Percentiles rank a stretch among this genome's conserved stretches.
Conservation (phyloP, 2,888 invertebrate species). For the Caenorhabditis sp. region DNA sequence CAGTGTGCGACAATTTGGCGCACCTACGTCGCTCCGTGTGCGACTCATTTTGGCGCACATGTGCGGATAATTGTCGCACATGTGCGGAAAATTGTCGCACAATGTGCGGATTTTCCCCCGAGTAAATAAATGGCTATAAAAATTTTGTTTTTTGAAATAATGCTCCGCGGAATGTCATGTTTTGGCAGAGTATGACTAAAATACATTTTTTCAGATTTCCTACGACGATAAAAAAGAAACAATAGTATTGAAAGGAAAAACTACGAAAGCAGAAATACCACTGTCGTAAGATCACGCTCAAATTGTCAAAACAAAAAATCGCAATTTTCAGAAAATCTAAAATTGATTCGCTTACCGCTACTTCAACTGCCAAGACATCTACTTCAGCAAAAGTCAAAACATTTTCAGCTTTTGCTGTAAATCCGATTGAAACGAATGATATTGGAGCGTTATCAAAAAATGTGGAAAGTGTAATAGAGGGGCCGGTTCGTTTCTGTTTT, state of each 20-base stretch:
- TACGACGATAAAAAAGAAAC: conserved; percentile 20
- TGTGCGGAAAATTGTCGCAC: too few species aligned
- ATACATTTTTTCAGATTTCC: conserved; percentile 9
- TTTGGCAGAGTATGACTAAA: neutral
- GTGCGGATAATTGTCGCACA: too few species aligned
- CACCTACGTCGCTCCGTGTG: too few species aligned
- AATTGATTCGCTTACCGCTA: conserved; percentile 35
- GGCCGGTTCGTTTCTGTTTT: conserved; percentile 14
- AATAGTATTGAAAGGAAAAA: conserved; percentile 20
- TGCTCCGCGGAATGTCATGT: neutral
- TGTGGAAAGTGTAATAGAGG: conserved; percentile 25
- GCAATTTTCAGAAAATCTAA: conserved; percentile 43
- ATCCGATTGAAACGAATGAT: conserved; percentile 25
- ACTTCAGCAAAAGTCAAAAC: conserved; percentile 20
- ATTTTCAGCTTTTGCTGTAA: conserved; percentile 28
- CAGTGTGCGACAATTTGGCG: too few species aligned
- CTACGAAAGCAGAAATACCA: conserved; percentile 26
- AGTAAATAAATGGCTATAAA: too few species aligned
- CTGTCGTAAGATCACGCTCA: conserved; percentile 19
- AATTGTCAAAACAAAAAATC: too few species aligned
- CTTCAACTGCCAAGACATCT: conserved; percentile 13
- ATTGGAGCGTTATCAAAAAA: conserved; percentile 8
- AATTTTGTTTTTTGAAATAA: too few species aligned
- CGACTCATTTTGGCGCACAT: too few species aligned
- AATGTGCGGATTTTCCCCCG: too few species aligned